Base-by-base conservation (phyloP, 2,888 invertebrate species). In the Gibbula magus region DNA sequence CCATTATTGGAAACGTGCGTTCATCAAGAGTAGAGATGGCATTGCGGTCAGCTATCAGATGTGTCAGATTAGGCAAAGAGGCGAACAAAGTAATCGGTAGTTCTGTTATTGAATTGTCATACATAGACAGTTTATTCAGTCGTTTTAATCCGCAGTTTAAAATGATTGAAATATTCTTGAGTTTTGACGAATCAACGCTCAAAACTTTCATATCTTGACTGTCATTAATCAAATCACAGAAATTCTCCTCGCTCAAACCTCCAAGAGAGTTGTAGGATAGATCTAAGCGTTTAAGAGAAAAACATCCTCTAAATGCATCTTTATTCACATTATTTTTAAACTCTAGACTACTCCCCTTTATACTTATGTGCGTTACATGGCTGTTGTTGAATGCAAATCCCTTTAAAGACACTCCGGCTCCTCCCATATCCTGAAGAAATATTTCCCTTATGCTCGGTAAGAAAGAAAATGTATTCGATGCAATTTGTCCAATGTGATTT, bases 341-440 rank as follows among this genome's bases (percentile, higher is more conserved):
- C 45, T 45, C 29, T n/a, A 76, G 20, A 3, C 5, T 0, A 54
- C 32, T 76, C 5, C 35, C 54, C 8, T 35, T 20, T 20, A 76
- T 18, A 2, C 16, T 18, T 20, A 76, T 5, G 7, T 7, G 16
- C 2, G 0, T 2, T 0, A 76, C 18, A 1, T 76, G 53, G 5
- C 32, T 56, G 29, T 76, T 76, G 35, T 76, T 76, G 54, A 76
- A 76, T 10, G 76, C 76, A 35, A 13, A 32, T 54, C 29, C 20
- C 32, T 56, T 25, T 25, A 76, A 35, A 20, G 4, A 16, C 10
- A 22, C 8, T 35, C 16, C 29, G 0, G 35, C 20, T 35, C 45
- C 22, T 2, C 20, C 16, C 20, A 54, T 53, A 32, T 29, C 35
- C 18, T 18, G 1, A 2, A 76, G 53, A 39, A n/a, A 35, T 1